Evolutionary conservation across 1,140 invertebrate genomes (phyloP).

Genomic region (Heterodera carotae): DNA sequence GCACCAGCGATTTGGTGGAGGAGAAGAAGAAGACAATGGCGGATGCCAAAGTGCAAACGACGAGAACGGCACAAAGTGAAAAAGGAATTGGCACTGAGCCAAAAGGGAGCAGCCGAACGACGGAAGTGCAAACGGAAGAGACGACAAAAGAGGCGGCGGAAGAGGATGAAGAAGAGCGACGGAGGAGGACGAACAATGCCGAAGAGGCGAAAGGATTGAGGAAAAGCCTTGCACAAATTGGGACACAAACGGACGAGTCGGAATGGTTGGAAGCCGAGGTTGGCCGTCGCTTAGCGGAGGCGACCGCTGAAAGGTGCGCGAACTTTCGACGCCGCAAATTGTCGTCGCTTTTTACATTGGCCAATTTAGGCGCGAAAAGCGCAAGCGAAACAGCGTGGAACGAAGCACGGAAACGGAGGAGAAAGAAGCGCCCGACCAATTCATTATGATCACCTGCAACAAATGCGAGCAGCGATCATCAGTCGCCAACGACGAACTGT

Average conservation of each 20-base stretch:
- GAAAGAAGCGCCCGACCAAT: slow-evolving; percentile 42
- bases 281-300: slow-evolving; percentile 17
- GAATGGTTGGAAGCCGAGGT: slow-evolving; percentile 26
- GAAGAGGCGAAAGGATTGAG: not conserved
- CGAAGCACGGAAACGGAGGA: slow-evolving; percentile 49
- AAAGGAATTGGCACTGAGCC: not conserved
- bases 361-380: slow-evolving; percentile 17
- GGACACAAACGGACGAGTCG: slow-evolving; percentile 28
- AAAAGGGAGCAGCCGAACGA: slow-evolving; percentile 18
- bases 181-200: slow-evolving; percentile 10
- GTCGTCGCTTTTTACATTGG: not conserved
- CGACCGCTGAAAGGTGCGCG: slow-evolving; percentile 17
- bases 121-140: not conserved
- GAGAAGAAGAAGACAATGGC: not conserved
- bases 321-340: not conserved
- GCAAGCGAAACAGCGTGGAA: slow-evolving; percentile 51
- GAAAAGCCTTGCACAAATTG: not conserved
- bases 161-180: not conserved
- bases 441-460: slow-evolving; percentile 51
- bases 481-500: slow-evolving; percentile 33
- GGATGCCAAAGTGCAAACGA: not conserved
- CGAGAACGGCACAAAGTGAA: slow-evolving; percentile 9
- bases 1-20: slow-evolving; percentile 2
- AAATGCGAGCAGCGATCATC: slow-evolving; percentile 43
- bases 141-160: not conserved